These are phyloP conservation scores for Melanitta fusca DNA, from an alignment of 2,797 vertebrate genomes.

Conservation along the genomic window DNA sequence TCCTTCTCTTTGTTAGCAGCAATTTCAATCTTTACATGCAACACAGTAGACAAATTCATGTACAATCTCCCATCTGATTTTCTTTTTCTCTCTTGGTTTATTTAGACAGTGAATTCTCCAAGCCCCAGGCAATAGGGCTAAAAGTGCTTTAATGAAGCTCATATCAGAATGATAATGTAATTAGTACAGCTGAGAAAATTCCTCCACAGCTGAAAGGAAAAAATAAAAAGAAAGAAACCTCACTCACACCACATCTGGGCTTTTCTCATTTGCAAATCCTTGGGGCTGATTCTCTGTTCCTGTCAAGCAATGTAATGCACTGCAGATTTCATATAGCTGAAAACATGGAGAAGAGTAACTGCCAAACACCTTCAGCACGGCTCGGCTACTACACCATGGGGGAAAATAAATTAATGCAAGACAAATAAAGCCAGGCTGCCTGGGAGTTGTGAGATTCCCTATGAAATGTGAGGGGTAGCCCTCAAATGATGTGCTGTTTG, in stretches of 20 bases:
- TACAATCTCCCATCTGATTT: neutral
- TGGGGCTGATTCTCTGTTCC: neutral
- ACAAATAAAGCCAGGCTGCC: neutral
- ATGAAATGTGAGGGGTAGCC: neutral
- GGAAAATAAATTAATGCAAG: neutral
- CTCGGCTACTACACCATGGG: neutral
- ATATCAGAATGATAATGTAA: neutral
- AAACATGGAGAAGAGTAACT: neutral
- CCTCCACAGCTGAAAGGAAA: neutral
- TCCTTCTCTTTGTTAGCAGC: neutral
- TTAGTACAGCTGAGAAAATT: slow-evolving; percentile 15
- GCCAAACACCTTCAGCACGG: neutral
- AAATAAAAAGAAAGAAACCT: neutral
- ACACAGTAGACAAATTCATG: neutral
- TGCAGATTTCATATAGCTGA: neutral
- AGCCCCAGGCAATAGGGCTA: neutral
- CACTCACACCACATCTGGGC: neutral
- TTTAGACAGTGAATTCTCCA: slow-evolving; percentile 13
- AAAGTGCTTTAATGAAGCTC: slow-evolving; percentile 16
- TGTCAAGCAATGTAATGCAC: neutral
- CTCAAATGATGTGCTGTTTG: neutral
- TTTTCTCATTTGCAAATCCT: slow-evolving; percentile 19
- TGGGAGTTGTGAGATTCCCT: neutral
- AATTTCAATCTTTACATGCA: neutral
- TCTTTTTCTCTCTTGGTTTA: neutral